phyloP scores from a whole-genome alignment of 2,797 vertebrate genomes.

The Gymnopithys bicolor region DNA sequence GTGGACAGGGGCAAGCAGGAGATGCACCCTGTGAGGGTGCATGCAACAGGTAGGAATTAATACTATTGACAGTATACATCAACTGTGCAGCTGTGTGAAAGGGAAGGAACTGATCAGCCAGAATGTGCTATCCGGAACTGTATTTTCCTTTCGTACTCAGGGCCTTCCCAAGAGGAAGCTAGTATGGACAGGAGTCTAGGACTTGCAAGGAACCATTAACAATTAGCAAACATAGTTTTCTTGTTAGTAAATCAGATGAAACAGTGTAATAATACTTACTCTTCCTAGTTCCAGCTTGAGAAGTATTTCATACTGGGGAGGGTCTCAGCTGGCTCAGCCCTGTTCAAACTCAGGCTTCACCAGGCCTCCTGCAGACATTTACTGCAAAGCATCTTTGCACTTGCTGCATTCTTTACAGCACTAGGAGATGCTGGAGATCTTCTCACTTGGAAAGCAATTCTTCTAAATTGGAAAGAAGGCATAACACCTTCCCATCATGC shows the following conservation, averaged over 20 bases:
- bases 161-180: not conserved
- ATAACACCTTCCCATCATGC: slow-evolving; percentile 16
- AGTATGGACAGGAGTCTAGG: not conserved
- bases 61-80: not conserved
- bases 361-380: not conserved
- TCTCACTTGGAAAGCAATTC: slow-evolving; percentile 31
- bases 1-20: not conserved
- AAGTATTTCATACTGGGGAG: not conserved
- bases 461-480: slow-evolving; percentile 31
- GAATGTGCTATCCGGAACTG: not conserved
- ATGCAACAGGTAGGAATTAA: not conserved
- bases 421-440: slow-evolving; percentile 20
- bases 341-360: not conserved
- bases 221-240: not conserved
- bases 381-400: not conserved
- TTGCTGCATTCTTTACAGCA: not conserved
- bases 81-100: not conserved
- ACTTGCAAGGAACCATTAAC: not conserved
- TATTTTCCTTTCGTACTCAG: not conserved
- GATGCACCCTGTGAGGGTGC: not conserved
- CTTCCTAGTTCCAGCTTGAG: not conserved
- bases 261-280: not conserved
- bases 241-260: not conserved
- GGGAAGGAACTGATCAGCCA: not conserved
- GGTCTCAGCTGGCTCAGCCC: not conserved